A percentile compares a stretch with the other conserved stretches of the same genome.
Conservation (phyloP, 2,888 invertebrate genomes). For the Mellilla xanthometata region DNA sequence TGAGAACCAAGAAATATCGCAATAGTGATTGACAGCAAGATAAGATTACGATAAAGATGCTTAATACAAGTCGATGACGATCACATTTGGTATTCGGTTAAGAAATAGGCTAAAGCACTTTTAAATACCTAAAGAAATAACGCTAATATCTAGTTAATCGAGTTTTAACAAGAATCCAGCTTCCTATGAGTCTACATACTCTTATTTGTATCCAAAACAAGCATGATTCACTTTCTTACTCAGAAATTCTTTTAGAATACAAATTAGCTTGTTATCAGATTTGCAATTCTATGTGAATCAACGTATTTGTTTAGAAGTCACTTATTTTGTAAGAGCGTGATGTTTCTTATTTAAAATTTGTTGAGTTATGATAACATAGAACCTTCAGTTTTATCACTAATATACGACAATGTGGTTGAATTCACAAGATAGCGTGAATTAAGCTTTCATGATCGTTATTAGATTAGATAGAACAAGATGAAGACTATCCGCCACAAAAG, state of each 20-base stretch:
- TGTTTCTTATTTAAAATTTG: too few relatives aligned
- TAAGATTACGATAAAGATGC: conserved; percentile 3
- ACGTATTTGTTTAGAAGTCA: too few relatives aligned
- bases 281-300: too few relatives aligned
- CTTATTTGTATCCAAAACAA: neutral
- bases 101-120: neutral
- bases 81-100: neutral
- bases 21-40: neutral
- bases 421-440: conserved; percentile 4
- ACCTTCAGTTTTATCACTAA: neutral
- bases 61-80: conserved; percentile 5
- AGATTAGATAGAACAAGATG: conserved; percentile 1
- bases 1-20: neutral
- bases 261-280: neutral
- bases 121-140: too few relatives aligned
- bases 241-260: conserved; percentile 2
- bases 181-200: too few relatives aligned
- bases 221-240: conserved; percentile 13
- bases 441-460: neutral
- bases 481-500: conserved; percentile 1
- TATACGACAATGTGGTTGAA: too few relatives aligned
- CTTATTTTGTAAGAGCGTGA: too few relatives aligned
- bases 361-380: neutral
- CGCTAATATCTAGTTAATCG: too few relatives aligned
- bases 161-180: too few relatives aligned